Base-by-base conservation (phyloP, 2,797 vertebrate genomes). In the Loris lydekkerianus region DNA sequence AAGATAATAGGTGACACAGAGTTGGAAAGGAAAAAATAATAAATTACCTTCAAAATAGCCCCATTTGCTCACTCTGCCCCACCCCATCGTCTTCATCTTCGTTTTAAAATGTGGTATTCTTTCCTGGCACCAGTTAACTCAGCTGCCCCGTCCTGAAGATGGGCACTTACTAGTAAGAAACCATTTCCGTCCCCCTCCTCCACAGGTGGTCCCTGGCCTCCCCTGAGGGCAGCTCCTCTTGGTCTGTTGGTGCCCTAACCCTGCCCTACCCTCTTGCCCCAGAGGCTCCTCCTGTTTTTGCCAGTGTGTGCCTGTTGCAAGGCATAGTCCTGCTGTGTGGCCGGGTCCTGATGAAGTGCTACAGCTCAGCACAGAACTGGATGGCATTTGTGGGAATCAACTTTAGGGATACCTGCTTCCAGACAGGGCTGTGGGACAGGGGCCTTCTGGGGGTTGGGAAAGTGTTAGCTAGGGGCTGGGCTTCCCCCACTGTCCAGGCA, bases 11-110 rank as follows among this genome's bases (percentile, higher is more conserved):
- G 84, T 1, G 40, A 95, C 21, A 91, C 65, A 81, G 83, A 96
- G 70, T 70, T 92, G 82, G 63, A 83, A 95, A 96, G 83, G 63
- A 92, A 93, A 86, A 97, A 94, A 97, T 92, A 98, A 98, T 98
- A 98, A 98, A 98, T 98, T 98, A 98, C 97, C 97, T 98, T 98
- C 97, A 97, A 96, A 98, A 98, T 95, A 97, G 87, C 97, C 96
- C 97, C 82, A 96, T 97, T 97, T 97, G 96, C 97, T 40, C 40
- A 1, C 10, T 46, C 8, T 31, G 27, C 60, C 21, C 93, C 80
- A 34, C 61, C 96, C 91, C 95, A 53, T 96, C 95, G 96, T 97
- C 86, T 96, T 96, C 85, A 78, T 73, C 95, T 95, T 97, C 93
- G 73, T 93, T 96, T 95, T 96, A 70, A 91, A 94, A 46, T 72